Conservation (phyloP, 2,797 vertebrate genomes). For the Darevskia nairensis region DNA sequence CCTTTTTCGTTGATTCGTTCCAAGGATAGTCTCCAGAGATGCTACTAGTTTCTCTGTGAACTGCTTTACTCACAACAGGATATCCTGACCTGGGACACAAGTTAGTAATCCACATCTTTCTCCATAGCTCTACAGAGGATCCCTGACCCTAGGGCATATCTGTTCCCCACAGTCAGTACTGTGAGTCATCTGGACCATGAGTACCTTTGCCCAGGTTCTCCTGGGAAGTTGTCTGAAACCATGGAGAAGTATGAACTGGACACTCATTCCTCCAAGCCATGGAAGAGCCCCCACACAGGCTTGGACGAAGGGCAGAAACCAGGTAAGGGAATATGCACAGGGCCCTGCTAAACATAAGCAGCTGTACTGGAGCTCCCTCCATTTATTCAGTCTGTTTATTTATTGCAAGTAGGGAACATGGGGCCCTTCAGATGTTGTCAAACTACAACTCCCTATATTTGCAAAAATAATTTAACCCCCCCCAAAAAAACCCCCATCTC, state of each 20-base stretch:
- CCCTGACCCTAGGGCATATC: constrained; percentile 68
- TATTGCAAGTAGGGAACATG: too few species aligned
- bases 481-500: too few species aligned
- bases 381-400: not conserved
- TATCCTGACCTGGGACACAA: not conserved
- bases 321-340: constrained; percentile 71
- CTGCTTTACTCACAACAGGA: not conserved
- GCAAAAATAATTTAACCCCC: too few species aligned
- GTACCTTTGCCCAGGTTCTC: constrained; percentile 80
- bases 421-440: not conserved
- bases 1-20: not conserved
- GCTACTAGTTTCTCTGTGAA: not conserved
- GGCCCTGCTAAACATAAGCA: not conserved
- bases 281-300: constrained; percentile 53
- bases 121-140: constrained; percentile 75
- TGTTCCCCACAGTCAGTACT: constrained; percentile 66
- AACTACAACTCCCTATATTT: too few species aligned
- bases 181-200: constrained; percentile 78
- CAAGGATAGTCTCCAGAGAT: too few species aligned
- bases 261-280: constrained; percentile 64
- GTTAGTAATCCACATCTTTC: constrained; percentile 4
- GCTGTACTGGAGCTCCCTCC: not conserved
- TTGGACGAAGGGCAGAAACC: constrained; percentile 72
- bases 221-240: constrained; percentile 77
- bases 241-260: constrained; percentile 75